Evolutionary conservation across 2,797 vertebrate species (phyloP).

Genomic region (Myotis planiceps): DNA sequence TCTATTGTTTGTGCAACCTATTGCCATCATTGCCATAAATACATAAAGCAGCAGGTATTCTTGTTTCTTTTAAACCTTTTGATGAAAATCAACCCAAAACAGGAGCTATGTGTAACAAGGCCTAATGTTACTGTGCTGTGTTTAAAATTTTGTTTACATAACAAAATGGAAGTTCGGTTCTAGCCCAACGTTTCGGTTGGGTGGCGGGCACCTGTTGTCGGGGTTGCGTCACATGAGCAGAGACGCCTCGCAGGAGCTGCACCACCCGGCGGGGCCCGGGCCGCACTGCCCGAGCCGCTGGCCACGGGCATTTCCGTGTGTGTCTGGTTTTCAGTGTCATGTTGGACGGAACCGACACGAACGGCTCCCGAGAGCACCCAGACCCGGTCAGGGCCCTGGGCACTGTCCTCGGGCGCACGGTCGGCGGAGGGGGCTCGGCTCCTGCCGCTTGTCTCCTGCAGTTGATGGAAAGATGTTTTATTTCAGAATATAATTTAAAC

Average conservation of each 20-base stretch:
- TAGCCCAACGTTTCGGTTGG: no score
- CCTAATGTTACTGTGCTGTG: not conserved
- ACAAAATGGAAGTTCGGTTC: not conserved
- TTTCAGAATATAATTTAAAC: constrained; percentile 82
- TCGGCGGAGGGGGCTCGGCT: constrained; percentile 23
- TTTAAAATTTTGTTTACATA: constrained; percentile 7
- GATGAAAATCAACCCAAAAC: constrained; percentile 76
- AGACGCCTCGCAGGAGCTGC: not conserved
- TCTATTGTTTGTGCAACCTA: constrained; percentile 26
- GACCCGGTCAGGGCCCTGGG: not conserved
- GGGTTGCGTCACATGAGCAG: not conserved
- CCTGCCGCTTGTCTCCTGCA: constrained; percentile 81
- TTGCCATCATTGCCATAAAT: not conserved
- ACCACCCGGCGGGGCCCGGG: no score
- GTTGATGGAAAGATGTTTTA: constrained; percentile 80
- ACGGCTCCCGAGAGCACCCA: constrained; percentile 72
- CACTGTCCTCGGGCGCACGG: no score
- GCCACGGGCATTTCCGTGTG: no score
- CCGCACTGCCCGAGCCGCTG: no score
- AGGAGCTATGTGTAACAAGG: not conserved
- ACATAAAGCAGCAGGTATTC: constrained; percentile 4
- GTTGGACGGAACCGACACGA: constrained; percentile 69
- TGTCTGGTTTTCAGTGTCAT: not conserved
- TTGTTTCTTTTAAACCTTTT: constrained; percentile 19
- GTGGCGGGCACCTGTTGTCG: no score